Conservation (phyloP, 2,888 invertebrate species). For the Harmothoe impar region DNA sequence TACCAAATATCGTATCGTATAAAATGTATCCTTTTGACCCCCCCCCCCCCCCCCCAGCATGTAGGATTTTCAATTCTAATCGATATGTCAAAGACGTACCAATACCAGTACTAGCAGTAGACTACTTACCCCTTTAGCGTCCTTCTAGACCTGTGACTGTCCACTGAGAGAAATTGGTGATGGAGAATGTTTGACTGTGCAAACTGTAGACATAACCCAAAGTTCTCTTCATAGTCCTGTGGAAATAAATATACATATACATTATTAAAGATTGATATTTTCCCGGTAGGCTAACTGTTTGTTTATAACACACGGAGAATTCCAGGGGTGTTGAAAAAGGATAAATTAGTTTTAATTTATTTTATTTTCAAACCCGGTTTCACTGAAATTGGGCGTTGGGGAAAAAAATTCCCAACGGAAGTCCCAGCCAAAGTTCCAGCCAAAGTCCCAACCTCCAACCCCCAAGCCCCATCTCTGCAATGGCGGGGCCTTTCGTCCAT, state of each 20-base stretch:
- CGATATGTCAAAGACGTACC: too few relatives aligned
- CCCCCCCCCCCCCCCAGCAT: too few relatives aligned
- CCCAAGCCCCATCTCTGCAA: too few relatives aligned
- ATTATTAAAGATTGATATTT: background rate
- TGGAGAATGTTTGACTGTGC: conserved; percentile 78
- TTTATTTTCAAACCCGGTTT: background rate
- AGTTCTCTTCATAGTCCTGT: conserved; percentile 81
- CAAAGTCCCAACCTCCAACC: too few relatives aligned
- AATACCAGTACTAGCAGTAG: too few relatives aligned
- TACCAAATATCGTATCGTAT: too few relatives aligned
- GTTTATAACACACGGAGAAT: background rate
- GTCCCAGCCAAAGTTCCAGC: too few relatives aligned
- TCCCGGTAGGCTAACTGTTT: background rate
- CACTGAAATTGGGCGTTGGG: background rate
- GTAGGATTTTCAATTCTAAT: too few relatives aligned
- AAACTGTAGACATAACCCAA: conserved; percentile 78
- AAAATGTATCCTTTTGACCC: too few relatives aligned
- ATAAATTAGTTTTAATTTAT: background rate
- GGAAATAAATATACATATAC: background rate
- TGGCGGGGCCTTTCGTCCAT: too few relatives aligned
- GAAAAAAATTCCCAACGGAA: background rate
- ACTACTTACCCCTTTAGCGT: conserved; percentile 77
- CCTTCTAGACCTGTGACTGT: conserved; percentile 80
- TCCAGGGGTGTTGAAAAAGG: background rate
- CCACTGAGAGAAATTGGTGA: conserved; percentile 80